Evolutionary conservation across 1,140 invertebrate genomes (phyloP).

Genomic region (Drosophila aff.): DNA sequence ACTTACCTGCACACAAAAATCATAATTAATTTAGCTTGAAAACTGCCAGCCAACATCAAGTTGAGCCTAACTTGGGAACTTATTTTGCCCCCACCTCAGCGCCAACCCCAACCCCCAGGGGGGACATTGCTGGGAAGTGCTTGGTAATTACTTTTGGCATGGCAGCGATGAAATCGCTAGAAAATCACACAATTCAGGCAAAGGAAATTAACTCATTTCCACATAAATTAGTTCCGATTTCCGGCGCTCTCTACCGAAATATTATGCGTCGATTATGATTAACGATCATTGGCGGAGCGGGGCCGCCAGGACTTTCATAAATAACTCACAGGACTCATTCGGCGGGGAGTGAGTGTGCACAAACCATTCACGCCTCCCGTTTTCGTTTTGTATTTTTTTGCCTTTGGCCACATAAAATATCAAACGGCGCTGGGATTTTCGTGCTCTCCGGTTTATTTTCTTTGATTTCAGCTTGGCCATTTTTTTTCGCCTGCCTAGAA

Average conservation of each 20-base stretch:
- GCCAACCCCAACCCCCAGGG: background rate
- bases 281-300: conserved; percentile 69
- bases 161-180: conserved; percentile 75
- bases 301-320: conserved; percentile 48
- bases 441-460: conserved; percentile 22
- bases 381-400: background rate
- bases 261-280: conserved; percentile 84
- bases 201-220: conserved; percentile 83
- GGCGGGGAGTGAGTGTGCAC: conserved; percentile 57
- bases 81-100: background rate
- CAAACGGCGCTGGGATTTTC: conserved; percentile 25
- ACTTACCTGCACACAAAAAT: conserved; percentile 53
- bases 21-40: conserved; percentile 69
- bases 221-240: conserved; percentile 81
- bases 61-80: conserved; percentile 45
- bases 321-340: conserved; percentile 39
- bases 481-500: conserved; percentile 39
- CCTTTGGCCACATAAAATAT: conserved; percentile 47
- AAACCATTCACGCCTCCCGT: conserved; percentile 49
- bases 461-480: conserved; percentile 27
- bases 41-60: conserved; percentile 44
- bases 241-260: conserved; percentile 57
- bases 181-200: conserved; percentile 79
- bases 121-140: conserved; percentile 54
- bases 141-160: conserved; percentile 67